Evolutionary conservation across 2,888 invertebrate species (phyloP).

Genomic region (Drosophila falleni): DNA sequence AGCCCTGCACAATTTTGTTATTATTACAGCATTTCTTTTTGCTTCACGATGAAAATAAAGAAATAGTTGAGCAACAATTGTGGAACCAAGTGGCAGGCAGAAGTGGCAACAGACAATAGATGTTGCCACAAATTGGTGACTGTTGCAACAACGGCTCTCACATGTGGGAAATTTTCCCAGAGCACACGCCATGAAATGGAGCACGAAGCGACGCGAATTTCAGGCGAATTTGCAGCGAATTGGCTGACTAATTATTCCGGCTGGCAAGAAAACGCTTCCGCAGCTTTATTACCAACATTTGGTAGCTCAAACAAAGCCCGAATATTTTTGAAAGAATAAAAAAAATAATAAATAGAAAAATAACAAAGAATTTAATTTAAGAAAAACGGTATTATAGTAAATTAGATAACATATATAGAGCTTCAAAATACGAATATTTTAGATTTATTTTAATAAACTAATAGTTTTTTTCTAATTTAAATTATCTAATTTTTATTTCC

Average conservation of each 20-base stretch:
- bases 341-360: too few relatives aligned
- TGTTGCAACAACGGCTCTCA: slow-evolving; percentile 34
- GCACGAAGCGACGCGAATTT: slow-evolving; percentile 50
- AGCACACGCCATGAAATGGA: slow-evolving; percentile 65
- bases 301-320: not conserved
- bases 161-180: slow-evolving; percentile 66
- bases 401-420: too few relatives aligned
- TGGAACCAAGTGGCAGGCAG: slow-evolving; percentile 28
- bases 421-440: too few relatives aligned
- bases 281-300: slow-evolving; percentile 75
- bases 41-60: slow-evolving; percentile 27
- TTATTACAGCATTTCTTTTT: slow-evolving; percentile 77
- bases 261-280: slow-evolving; percentile 53
- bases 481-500: too few relatives aligned
- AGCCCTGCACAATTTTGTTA: slow-evolving; percentile 70
- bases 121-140: slow-evolving; percentile 28
- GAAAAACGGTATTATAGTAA: too few relatives aligned
- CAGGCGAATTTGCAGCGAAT: slow-evolving; percentile 34
- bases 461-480: too few relatives aligned
- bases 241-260: slow-evolving; percentile 56
- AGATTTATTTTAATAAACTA: too few relatives aligned
- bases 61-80: slow-evolving; percentile 66
- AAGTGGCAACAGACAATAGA: slow-evolving; percentile 54
- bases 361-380: too few relatives aligned
- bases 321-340: not conserved